Conservation (phyloP, 2,113 vertebrate species). For the Rhipidura dahli region DNA sequence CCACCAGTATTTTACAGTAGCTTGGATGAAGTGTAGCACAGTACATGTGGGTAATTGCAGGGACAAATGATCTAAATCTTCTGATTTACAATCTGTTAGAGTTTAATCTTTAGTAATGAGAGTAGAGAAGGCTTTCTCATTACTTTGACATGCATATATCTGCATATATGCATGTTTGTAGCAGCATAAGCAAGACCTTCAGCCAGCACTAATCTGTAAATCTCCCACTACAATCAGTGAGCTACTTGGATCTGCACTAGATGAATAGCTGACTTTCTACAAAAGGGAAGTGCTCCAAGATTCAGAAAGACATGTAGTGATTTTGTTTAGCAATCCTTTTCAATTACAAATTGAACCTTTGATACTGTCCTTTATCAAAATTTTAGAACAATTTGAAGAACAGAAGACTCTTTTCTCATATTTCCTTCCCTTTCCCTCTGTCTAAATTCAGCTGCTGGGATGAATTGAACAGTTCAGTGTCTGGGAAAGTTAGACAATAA, state of each 20-base stretch:
- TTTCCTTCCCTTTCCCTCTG: background rate
- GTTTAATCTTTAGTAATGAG: background rate
- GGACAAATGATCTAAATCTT: background rate
- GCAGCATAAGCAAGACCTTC: background rate
- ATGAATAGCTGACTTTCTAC: background rate
- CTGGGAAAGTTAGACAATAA: background rate
- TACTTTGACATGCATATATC: background rate
- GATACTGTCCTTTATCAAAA: background rate
- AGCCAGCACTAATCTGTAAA: background rate
- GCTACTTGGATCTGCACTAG: background rate
- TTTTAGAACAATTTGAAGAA: background rate
- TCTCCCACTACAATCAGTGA: background rate
- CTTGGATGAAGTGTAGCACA: background rate
- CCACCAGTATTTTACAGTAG: background rate
- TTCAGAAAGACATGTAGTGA: background rate
- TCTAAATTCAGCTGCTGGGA: background rate
- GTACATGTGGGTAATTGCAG: background rate
- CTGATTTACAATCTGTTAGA: background rate
- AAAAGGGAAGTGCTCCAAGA: background rate
- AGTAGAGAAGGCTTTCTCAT: background rate
- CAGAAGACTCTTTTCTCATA: background rate
- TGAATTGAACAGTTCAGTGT: background rate
- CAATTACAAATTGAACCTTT: background rate
- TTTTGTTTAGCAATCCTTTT: background rate
- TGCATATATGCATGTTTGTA: background rate